Evolutionary conservation across 2,888 invertebrate species (phyloP).

Genomic region (Nasonia oneida): DNA sequence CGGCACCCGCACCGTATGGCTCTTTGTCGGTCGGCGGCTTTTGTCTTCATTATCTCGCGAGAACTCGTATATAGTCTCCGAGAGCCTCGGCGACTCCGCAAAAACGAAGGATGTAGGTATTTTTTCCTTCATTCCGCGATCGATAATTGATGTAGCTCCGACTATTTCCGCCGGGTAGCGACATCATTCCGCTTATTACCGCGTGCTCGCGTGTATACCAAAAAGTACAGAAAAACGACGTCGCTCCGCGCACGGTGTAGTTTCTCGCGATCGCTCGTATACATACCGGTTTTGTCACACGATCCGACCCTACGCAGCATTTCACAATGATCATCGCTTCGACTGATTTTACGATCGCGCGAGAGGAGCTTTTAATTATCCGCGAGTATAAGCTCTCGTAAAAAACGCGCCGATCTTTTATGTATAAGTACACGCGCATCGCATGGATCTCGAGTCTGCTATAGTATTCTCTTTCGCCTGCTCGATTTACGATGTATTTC

Average conservation of each 20-base stretch:
- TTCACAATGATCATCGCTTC: not conserved
- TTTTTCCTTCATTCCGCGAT: not conserved
- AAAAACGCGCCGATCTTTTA: not conserved
- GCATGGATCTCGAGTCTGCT: not conserved
- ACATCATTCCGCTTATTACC: not conserved
- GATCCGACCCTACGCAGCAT: not conserved
- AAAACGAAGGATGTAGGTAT: not conserved
- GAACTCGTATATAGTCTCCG: no score
- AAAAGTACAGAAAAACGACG: no score
- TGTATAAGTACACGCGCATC: not conserved
- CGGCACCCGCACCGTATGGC: slow-evolving; percentile 17
- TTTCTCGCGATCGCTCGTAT: not conserved
- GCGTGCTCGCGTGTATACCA: no score
- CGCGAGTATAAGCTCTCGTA: no score
- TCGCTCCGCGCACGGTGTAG: not conserved
- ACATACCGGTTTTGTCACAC: slow-evolving; percentile 7
- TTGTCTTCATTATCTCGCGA: not conserved
- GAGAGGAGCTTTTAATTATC: slow-evolving; percentile 36
- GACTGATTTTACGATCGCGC: slow-evolving; percentile 26
- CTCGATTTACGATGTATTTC: slow-evolving; percentile 25
- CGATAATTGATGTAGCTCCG: not conserved
- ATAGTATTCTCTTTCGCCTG: not conserved
- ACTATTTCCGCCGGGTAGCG: slow-evolving; percentile 18
- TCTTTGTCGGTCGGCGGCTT: not conserved
- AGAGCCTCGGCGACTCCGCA: no score